phyloP scores from a whole-genome alignment of 2,797 vertebrate species.

The Labeo calbasu region DNA sequence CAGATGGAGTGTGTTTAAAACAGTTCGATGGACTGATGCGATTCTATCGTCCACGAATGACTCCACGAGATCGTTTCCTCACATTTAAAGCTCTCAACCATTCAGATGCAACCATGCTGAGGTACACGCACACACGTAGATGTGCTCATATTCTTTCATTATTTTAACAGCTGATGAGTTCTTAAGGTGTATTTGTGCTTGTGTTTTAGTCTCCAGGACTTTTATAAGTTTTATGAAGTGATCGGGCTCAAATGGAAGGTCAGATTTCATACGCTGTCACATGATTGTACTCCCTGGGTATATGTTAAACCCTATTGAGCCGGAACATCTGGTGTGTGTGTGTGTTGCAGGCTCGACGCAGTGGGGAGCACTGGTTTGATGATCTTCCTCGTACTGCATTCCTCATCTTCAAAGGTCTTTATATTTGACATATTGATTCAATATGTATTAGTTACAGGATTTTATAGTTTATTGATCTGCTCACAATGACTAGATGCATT shows the following conservation, averaged over 20 bases:
- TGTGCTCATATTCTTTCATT: not conserved
- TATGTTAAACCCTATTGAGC: conserved; percentile 17
- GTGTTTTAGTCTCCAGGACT: conserved; percentile 86
- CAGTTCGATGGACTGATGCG: conserved; percentile 96
- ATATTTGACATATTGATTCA: not conserved
- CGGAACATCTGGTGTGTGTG: conserved; percentile 23
- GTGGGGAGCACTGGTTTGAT: conserved; percentile 94
- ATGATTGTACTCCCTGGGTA: conserved; percentile 6
- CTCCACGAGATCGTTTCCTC: conserved; percentile 88
- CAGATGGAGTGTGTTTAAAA: conserved; percentile 87
- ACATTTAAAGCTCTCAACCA: conserved; percentile 94
- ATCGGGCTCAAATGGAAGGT: conserved; percentile 97
- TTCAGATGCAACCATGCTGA: conserved; percentile 84
- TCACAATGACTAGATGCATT: not conserved
- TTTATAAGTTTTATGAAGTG: conserved; percentile 96
- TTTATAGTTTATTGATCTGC: not conserved
- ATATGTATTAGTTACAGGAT: not conserved
- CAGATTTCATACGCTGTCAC: conserved; percentile 50
- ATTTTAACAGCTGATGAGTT: not conserved
- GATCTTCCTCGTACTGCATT: conserved; percentile 93
- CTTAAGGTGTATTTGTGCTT: conserved; percentile 7
- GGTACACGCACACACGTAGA: conserved; percentile 70
- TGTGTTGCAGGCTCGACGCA: conserved; percentile 83
- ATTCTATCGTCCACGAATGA: conserved; percentile 93
- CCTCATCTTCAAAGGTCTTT: conserved; percentile 93